Percentiles rank a stretch among this genome's conserved stretches.
Conservation (phyloP, 2,113 vertebrate genomes). For the Urocynchramus pylzowi region DNA sequence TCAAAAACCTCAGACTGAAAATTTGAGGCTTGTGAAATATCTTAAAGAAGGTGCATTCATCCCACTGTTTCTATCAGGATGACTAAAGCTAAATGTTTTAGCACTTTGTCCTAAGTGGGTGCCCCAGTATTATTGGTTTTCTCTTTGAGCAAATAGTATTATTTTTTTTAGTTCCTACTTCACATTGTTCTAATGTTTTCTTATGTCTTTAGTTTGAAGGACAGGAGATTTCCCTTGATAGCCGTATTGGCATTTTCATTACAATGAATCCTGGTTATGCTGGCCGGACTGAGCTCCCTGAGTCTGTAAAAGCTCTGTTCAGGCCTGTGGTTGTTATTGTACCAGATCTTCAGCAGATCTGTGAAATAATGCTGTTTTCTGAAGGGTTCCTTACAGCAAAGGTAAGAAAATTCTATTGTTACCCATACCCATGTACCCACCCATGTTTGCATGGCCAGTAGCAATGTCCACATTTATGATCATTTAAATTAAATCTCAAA, state of each 20-base stretch:
- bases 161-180: background rate
- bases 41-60: background rate
- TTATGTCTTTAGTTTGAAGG: conserved; percentile 85
- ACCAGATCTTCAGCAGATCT: conserved; percentile 95
- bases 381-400: conserved; percentile 94
- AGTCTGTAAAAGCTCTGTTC: conserved; percentile 96
- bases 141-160: background rate
- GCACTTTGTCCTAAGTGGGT: background rate
- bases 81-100: background rate
- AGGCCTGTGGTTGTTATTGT: conserved; percentile 94
- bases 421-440: background rate
- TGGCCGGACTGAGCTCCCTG: conserved; percentile 92
- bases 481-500: background rate
- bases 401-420: conserved; percentile 65
- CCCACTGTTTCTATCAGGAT: background rate
- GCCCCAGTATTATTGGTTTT: background rate
- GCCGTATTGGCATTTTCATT: conserved; percentile 93
- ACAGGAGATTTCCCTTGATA: conserved; percentile 87
- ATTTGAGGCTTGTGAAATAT: background rate
- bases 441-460: background rate
- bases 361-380: conserved; percentile 98
- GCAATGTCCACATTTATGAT: background rate
- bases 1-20: background rate
- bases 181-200: background rate
- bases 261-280: conserved; percentile 98